These are phyloP conservation scores for Platynereis dumerilii DNA, from an alignment of 2,888 invertebrate species.

Conservation along the genomic window DNA sequence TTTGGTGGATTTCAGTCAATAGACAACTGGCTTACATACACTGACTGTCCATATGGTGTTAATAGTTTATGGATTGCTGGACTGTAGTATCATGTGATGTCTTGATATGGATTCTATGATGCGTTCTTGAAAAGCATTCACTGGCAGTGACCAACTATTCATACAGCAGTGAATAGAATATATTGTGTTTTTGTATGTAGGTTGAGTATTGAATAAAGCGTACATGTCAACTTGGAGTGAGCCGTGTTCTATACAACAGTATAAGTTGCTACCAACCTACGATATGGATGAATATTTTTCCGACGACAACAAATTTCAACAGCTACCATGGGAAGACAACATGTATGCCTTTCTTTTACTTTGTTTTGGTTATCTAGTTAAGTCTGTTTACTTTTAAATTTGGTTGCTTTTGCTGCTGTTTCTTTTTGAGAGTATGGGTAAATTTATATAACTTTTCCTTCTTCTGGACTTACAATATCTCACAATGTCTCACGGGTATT, in stretches of 20 bases:
- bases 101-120: too few relatives aligned
- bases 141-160: too few relatives aligned
- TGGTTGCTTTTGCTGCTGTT: neutral
- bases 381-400: slow-evolving; percentile 2
- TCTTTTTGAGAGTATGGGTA: neutral
- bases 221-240: slow-evolving; percentile 5
- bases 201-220: neutral
- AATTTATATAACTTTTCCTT: neutral
- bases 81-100: too few relatives aligned
- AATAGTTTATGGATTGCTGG: too few relatives aligned
- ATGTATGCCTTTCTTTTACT: slow-evolving; percentile 26
- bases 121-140: too few relatives aligned
- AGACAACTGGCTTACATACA: too few relatives aligned
- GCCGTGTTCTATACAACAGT: too few relatives aligned
- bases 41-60: too few relatives aligned
- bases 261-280: slow-evolving; percentile 13
- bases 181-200: neutral
- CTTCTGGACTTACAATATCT: too few relatives aligned
- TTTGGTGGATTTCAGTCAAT: too few relatives aligned
- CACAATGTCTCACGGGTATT: too few relatives aligned
- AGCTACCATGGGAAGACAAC: slow-evolving; percentile 36
- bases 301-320: slow-evolving; percentile 30
- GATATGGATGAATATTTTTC: slow-evolving; percentile 28
- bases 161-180: too few relatives aligned
- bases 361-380: slow-evolving; percentile 1